A percentile compares a stretch with the other conserved stretches of the same genome.
These are phyloP conservation scores for Hydrolagus affinis DNA, from an alignment of 2,113 vertebrate genomes.

Conservation along the genomic window DNA sequence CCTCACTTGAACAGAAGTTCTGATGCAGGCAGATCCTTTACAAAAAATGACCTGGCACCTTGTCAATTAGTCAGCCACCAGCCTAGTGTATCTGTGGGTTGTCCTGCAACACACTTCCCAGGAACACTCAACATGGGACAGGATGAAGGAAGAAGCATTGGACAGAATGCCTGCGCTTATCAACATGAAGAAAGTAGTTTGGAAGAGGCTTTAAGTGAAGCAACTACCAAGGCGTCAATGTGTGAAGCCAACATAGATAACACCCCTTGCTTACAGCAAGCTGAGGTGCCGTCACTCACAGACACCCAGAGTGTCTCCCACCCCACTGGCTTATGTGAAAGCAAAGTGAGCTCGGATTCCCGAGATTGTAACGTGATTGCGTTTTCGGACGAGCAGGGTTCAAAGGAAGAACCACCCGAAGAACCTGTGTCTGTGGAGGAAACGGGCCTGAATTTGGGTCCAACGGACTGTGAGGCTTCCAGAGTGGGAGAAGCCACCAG, in stretches of 20 bases:
- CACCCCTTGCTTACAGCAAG: neutral
- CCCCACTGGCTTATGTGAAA: neutral
- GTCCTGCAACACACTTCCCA: neutral
- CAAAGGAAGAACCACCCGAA: neutral
- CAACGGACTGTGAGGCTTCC: neutral
- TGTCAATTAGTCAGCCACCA: conserved; percentile 7
- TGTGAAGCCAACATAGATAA: conserved; percentile 22
- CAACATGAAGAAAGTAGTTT: conserved; percentile 11
- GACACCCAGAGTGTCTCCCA: neutral
- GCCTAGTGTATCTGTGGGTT: neutral
- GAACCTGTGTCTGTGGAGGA: neutral
- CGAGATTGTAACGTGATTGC: neutral
- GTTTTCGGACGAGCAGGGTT: neutral
- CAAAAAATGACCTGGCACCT: neutral
- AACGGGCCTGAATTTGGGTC: neutral
- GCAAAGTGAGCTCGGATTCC: neutral
- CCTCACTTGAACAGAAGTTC: neutral
- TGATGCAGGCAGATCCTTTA: neutral
- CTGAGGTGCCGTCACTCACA: neutral
- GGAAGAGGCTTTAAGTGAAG: neutral
- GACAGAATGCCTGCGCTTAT: neutral
- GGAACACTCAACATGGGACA: neutral
- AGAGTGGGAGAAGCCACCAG: neutral
- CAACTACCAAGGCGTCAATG: neutral
- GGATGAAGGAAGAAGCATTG: neutral